Conservation (phyloP, 1,140 invertebrate genomes). For the Globodera rostochiensis region DNA sequence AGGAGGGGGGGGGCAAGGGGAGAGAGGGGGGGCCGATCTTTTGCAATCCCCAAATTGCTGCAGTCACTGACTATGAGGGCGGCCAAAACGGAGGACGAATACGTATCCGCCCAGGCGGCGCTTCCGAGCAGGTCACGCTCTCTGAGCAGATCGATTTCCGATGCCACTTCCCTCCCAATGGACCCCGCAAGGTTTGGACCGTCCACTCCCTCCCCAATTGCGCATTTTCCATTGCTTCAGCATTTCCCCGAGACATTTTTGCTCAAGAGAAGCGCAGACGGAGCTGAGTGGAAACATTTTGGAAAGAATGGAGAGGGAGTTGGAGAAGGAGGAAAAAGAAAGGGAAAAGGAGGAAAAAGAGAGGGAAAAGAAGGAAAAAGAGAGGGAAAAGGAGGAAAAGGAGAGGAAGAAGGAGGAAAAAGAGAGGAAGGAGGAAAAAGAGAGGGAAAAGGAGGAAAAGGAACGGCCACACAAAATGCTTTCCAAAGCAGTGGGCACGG, state of each 20-base stretch:
- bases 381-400: background rate
- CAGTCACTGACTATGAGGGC: slow-evolving; percentile 1
- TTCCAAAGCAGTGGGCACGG: background rate
- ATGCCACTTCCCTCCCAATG: slow-evolving; percentile 62
- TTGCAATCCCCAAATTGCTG: background rate
- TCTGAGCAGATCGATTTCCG: slow-evolving; percentile 52
- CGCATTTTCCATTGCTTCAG: background rate
- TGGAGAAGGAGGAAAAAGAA: background rate
- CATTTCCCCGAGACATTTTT: slow-evolving; percentile 3
- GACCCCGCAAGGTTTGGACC: slow-evolving; percentile 52
- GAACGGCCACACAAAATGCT: background rate
- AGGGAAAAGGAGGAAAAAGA: background rate
- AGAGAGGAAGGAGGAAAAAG: background rate
- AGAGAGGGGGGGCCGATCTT: too few species aligned
- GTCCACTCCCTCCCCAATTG: slow-evolving; percentile 14
- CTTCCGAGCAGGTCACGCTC: slow-evolving; percentile 13
- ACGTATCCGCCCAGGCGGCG: slow-evolving; percentile 6
- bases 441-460: background rate
- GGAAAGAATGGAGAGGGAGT: slow-evolving; percentile 2
- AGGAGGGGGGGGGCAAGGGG: too few species aligned
- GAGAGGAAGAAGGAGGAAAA: background rate
- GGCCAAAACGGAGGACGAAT: slow-evolving; percentile 2
- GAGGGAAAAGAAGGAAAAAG: background rate
- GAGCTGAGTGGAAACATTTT: slow-evolving; percentile 13
- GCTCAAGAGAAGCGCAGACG: background rate